Evolutionary conservation across 2,888 invertebrate genomes (phyloP), one percentile per base, ranked within the genome.

Genomic region (Drosophila vallismaia): DNA sequence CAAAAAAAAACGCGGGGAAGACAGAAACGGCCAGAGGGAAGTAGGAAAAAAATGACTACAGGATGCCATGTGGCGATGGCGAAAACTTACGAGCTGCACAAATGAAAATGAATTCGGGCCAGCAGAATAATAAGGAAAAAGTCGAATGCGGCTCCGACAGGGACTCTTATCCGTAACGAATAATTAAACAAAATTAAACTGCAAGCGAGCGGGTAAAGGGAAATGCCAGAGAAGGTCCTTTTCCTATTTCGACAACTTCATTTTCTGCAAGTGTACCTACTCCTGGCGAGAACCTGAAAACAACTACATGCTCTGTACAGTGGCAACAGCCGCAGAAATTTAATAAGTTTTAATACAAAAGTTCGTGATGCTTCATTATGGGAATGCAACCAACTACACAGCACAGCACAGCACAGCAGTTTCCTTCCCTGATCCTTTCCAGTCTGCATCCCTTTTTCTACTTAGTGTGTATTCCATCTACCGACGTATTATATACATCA

Each of bases 261-360:
- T 31, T 62, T 64, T 52, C 19, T 31, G 9, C 4, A 8, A 69
- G 60, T 70, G 51, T 38, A 70, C 52, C 45, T 38, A 70, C 52
- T 50, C 36, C 33, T 7, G n/a, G 4, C 24, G 44, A 19, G 19
- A 42, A 42, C 4, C 24, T 10, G 24, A 42, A 42, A 42, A n/a
- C 40, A 60, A 44, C 51, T 57, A 54, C 49, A 45, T 40, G 4
- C 46, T 14, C 40, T 51, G 50, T 42, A n/a, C 45, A n/a, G 44
- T 14, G 28, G 67, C 57, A 67, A 28, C 63, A 71, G 64, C 77
- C 67, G 71, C 74, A 72, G 51, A 79, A 84, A 86, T 86, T 77
- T 84, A 79, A 77, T 83, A 83, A 86, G 72, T 84, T 86, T 77
- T 79, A 76, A 83, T 76, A 74, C 70, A 77, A 78, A 86, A 84